Base-by-base conservation (phyloP, 2,113 vertebrate species). In the Copsychus sechellarum region DNA sequence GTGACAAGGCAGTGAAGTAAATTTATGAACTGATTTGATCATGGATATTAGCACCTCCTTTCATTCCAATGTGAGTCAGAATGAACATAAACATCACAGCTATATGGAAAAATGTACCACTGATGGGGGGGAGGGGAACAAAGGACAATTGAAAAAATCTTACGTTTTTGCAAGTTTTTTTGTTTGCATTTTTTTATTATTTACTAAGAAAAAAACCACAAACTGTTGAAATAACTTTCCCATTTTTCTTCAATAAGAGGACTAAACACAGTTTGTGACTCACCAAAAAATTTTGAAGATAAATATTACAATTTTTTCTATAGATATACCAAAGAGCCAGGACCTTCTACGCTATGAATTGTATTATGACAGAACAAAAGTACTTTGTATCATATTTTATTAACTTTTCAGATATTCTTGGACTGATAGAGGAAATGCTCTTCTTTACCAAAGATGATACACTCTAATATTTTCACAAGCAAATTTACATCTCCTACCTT, bases 1-100 rank as follows among this genome's bases (percentile, higher is more conserved):
- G 85, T 88, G 93, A 92, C 90, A 88, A 78, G 58, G 93, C 94
- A 94, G 87, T 94, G 95, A 95, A 90, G 85, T 88, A 92, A 97
- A 97, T 96, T 97, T 97, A 97, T 96, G 96, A 96, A 93, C 94
- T 96, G 93, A 97, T 90, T 96, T 94, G 93, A 96, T 97, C 93
- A 81, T 95, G 85, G 60, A 93, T 92, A 94, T 96, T 96, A 96
- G 93, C 95, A 96, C 95, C 95, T 96, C 93, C 82, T 96, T 96
- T 97, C 90, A 90, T 92, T 94, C 88, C 88, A 96, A 6, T 29
- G n/a, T 96, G 95, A 97, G 71, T 96, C 94, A 96, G 54, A 81
- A 36, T 64, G 85, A 95, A 81, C 72, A 70, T 92, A 96, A 96
- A 96, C 79, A 86, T 96, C 60, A 90, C n/a, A 83, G 62, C 38